These are phyloP conservation scores for Tenthredo livida DNA, from an alignment of 2,888 invertebrate genomes.

Conservation along the genomic window DNA sequence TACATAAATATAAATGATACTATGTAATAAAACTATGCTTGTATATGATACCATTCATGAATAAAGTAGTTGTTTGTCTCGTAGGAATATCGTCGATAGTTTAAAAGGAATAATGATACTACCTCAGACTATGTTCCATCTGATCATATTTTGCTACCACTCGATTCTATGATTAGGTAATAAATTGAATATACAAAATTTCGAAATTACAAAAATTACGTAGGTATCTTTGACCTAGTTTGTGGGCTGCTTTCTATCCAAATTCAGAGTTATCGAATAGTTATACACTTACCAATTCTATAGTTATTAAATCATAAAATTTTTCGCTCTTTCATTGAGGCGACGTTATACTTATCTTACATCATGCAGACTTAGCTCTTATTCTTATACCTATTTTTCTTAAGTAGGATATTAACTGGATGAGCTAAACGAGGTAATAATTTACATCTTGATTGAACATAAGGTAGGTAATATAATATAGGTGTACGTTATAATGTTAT, in stretches of 20 bases:
- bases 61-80: conserved; percentile 75
- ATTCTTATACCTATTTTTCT: neutral
- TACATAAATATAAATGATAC: conserved; percentile 64
- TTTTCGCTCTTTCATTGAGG: neutral
- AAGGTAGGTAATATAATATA: conserved; percentile 39
- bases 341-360: neutral
- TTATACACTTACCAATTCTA: neutral
- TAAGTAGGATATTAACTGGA: neutral
- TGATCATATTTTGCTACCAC: neutral
- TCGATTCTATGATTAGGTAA: neutral
- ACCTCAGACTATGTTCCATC: conserved; percentile 6
- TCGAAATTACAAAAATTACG: neutral
- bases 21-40: conserved; percentile 72
- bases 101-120: neutral
- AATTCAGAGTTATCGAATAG: neutral
- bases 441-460: neutral
- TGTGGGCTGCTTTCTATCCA: conserved; percentile 7
- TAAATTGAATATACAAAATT: neutral
- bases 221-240: neutral
- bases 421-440: neutral
- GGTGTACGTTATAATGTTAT: too few species aligned
- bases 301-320: neutral
- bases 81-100: conserved; percentile 60
- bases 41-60: conserved; percentile 74
- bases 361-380: conserved; percentile 3